Evolutionary conservation across 2,888 invertebrate genomes (phyloP), one percentile per base, ranked within the genome.

Genomic region (Pammene fasciana): DNA sequence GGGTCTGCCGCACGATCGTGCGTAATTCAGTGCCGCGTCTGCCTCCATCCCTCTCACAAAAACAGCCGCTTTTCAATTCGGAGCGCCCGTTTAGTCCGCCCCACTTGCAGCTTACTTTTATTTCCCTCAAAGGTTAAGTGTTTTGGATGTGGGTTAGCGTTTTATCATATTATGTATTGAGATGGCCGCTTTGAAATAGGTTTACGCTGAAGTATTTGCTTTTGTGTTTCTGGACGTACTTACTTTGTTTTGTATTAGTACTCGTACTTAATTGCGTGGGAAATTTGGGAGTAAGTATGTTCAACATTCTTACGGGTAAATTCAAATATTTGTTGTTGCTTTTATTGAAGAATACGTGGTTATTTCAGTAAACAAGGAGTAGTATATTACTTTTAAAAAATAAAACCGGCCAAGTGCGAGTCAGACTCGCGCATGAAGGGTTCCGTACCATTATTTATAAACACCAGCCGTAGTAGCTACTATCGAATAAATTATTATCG

Each of bases 31-130:
- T 65, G 65, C 62, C 71, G 62, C 68, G 71, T 78, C 77, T 78
- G 79, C 79, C 81, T 79, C 76, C 73, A 75, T 70, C 38, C 60
- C 46, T 62, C 59, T 50, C 76, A 76, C 78, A 79, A 81, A 80
- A 83, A 81, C 82, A 82, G 80, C 73, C 75, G 79, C 82, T 82
- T 85, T 87, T 82, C 86, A 87, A 87, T 88, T 86, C 82, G 79
- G 81, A 79, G 75, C 80, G 73, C 75, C 85, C 82, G 85, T 85
- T 85, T 79, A 81, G 78, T 77, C 78, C 81, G 77, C 79, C 77
- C 79, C 74, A 73, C 72, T 78, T 74, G 75, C 75, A 75, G 77
- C 76, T 76, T 78, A 77, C 81, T 80, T 79, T 80, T 84, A 81
- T 74, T 71, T 72, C 73, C 71, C 65, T 74, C 75, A 74, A 76